These are phyloP conservation scores for Mionectes olivaceus DNA, from an alignment of 2,797 vertebrate genomes.

Conservation along the genomic window DNA sequence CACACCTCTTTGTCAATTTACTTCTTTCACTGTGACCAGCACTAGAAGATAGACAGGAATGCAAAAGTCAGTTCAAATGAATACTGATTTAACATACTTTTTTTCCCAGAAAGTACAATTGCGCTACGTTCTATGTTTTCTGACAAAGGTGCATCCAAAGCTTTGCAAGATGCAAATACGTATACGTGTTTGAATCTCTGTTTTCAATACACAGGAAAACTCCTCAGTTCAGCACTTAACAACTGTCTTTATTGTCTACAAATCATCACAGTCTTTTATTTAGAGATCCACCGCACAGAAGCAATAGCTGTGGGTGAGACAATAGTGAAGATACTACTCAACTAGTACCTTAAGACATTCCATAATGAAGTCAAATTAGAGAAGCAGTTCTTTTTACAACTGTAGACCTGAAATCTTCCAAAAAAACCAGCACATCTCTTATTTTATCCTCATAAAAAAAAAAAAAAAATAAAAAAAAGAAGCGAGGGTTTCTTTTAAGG, in stretches of 20 bases:
- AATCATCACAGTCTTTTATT: conserved; percentile 33
- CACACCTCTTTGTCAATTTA: neutral
- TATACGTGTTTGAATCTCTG: neutral
- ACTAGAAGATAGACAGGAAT: neutral
- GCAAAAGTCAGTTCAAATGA: neutral
- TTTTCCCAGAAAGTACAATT: neutral
- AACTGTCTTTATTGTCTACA: conserved; percentile 47
- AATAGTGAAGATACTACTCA: neutral
- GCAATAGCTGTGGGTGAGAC: neutral
- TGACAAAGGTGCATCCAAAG: neutral
- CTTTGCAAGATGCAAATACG: neutral
- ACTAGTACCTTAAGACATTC: conserved; percentile 30
- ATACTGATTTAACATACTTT: neutral
- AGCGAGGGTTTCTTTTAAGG: conserved; percentile 4
- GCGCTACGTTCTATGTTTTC: neutral
- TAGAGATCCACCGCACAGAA: conserved; percentile 11
- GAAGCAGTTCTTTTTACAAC: conserved; percentile 48
- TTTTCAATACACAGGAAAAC: conserved; percentile 17
- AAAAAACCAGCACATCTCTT: neutral
- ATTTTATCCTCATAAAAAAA: neutral
- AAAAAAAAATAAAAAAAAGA: no score
- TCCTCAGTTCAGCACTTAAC: conserved; percentile 49
- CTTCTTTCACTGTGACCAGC: neutral
- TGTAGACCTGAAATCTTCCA: conserved; percentile 39
- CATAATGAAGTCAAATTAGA: conserved; percentile 70